phyloP scores from a whole-genome alignment of 2,797 vertebrate genomes.

The Spea hammondii region DNA sequence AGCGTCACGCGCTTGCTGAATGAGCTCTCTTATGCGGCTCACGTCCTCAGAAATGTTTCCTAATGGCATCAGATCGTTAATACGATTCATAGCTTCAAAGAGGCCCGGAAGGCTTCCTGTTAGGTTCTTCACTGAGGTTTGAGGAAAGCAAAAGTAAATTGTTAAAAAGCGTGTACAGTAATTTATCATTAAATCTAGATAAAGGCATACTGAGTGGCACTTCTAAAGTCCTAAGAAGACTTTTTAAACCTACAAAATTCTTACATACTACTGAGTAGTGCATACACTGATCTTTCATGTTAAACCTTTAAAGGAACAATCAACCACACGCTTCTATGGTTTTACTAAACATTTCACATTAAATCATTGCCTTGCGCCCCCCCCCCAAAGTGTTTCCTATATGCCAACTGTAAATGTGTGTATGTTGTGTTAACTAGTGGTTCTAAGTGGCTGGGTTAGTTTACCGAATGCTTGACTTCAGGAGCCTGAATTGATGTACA shows the following conservation, averaged over 20 bases:
- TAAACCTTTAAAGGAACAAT: too few relatives aligned
- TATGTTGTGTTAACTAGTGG: too few relatives aligned
- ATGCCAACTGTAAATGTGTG: too few relatives aligned
- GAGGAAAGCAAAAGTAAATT: conserved; percentile 37
- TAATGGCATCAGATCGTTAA: conserved; percentile 77
- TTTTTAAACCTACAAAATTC: too few relatives aligned
- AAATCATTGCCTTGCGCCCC: too few relatives aligned
- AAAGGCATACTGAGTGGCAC: not conserved
- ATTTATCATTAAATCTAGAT: not conserved
- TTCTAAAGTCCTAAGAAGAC: too few relatives aligned
- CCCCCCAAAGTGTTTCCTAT: too few relatives aligned
- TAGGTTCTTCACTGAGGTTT: conserved; percentile 79
- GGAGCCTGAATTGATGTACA: not conserved
- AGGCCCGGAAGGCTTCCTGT: conserved; percentile 83
- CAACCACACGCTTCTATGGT: too few relatives aligned
- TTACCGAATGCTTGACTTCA: not conserved
- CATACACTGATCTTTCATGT: too few relatives aligned
- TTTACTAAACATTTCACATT: too few relatives aligned
- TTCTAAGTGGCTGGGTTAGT: too few relatives aligned
- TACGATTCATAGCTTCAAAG: conserved; percentile 80
- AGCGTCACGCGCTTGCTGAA: conserved; percentile 88
- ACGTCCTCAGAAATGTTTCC: conserved; percentile 87
- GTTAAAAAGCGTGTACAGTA: not conserved
- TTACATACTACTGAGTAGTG: too few relatives aligned
- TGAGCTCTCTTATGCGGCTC: conserved; percentile 87